Conservation (phyloP, 92 coral and sea anemone species). For the Paragorgia papillata region DNA sequence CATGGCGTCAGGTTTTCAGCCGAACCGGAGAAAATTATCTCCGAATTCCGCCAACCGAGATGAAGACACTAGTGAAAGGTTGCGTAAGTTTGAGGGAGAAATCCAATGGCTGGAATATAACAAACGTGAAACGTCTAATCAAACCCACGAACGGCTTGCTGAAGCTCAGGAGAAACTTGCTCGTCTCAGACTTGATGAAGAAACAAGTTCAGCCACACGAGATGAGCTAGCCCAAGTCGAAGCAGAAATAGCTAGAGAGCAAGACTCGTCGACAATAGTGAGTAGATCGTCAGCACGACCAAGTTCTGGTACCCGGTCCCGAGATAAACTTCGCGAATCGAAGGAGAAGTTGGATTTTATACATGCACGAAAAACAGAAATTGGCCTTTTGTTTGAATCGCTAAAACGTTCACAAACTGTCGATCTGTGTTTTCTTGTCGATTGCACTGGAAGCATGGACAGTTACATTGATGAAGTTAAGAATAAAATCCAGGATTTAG, state of each 20-base stretch:
- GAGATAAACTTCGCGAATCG: constrained; percentile 9
- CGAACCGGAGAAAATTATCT: neutral
- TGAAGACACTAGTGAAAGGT: neutral
- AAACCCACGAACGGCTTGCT: constrained; percentile 36
- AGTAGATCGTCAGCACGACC: neutral
- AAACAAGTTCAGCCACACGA: constrained; percentile 39
- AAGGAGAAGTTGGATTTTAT: constrained; percentile 29
- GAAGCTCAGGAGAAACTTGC: constrained; percentile 32
- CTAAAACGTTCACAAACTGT: constrained; percentile 39
- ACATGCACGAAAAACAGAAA: constrained; percentile 25
- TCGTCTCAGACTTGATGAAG: constrained; percentile 17
- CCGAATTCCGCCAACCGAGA: neutral
- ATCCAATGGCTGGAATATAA: constrained; percentile 10
- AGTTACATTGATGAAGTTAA: constrained; percentile 31
- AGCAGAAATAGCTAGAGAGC: constrained; percentile 27
- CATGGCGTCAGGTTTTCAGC: constrained; percentile 20
- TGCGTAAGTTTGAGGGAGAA: neutral
- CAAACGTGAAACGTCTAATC: constrained; percentile 3
- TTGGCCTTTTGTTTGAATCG: constrained; percentile 19
- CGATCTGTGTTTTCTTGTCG: constrained; percentile 45
- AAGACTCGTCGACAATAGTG: constrained; percentile 38
- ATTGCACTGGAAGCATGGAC: constrained; percentile 44
- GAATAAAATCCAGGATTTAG: constrained; percentile 21
- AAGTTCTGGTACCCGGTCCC: neutral
- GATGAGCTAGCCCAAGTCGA: constrained; percentile 36